Conservation (phyloP, 2,113 vertebrate genomes). For the Etia nguti region DNA sequence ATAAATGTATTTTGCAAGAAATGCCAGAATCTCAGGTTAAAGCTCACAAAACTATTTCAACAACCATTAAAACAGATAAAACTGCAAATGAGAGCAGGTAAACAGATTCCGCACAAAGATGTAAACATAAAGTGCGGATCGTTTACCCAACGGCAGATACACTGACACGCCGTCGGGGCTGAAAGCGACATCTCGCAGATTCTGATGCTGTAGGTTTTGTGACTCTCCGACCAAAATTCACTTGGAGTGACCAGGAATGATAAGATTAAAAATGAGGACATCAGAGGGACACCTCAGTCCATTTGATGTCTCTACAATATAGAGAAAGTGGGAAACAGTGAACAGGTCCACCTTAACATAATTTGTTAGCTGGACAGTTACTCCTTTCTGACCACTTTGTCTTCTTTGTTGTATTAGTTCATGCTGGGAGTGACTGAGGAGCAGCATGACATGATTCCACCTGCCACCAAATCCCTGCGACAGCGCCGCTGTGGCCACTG, state of each 20-base stretch:
- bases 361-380: not conserved
- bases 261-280: not conserved
- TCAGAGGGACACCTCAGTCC: not conserved
- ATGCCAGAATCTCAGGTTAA: not conserved
- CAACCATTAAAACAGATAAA: not conserved
- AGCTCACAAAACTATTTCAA: not conserved
- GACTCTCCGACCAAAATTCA: not conserved
- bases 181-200: not conserved
- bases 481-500: constrained; percentile 86
- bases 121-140: not conserved
- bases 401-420: constrained; percentile 32
- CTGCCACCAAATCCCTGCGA: constrained; percentile 50
- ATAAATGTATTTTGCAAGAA: not conserved
- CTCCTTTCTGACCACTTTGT: not conserved
- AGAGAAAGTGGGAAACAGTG: not conserved
- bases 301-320: not conserved
- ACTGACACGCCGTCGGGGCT: fast-evolving
- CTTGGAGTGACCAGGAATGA: not conserved
- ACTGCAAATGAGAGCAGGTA: not conserved
- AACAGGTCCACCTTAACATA: not conserved
- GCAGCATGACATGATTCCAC: constrained; percentile 70
- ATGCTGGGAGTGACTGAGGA: constrained; percentile 71
- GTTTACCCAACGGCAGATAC: not conserved
- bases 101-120: not conserved
- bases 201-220: not conserved